A percentile compares a stretch with the other conserved stretches of the same genome.
These are phyloP conservation scores for Eurytoma adleriae DNA, from an alignment of 2,888 invertebrate species.

Conservation along the genomic window DNA sequence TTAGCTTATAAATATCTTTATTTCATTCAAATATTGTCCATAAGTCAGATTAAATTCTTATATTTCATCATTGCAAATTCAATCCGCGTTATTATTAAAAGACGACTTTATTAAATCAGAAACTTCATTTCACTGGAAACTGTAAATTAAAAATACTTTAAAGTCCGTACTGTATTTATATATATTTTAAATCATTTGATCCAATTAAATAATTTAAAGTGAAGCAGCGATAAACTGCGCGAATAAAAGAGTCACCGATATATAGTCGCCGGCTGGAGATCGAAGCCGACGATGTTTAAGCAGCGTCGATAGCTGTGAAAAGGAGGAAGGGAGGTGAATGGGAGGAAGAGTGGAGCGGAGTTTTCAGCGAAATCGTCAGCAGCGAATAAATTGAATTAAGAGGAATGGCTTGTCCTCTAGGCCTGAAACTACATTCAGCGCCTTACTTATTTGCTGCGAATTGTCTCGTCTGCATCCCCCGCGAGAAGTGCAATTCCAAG, in stretches of 20 bases:
- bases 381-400: conserved; percentile 57
- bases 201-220: background rate
- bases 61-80: too few species aligned
- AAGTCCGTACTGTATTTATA: background rate
- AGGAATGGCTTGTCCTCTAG: conserved; percentile 34
- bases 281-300: background rate
- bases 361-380: conserved; percentile 43
- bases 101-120: background rate
- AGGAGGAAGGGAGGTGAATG: background rate
- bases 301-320: conserved; percentile 5
- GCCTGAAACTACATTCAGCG: conserved; percentile 27
- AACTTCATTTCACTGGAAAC: background rate
- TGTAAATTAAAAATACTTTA: background rate
- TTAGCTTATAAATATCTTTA: too few species aligned
- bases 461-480: conserved; percentile 50
- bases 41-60: too few species aligned
- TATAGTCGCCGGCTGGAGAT: background rate
- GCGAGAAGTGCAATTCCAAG: conserved; percentile 30
- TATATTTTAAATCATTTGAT: background rate
- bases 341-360: background rate
- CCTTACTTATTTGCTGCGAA: conserved; percentile 47
- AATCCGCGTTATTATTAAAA: too few species aligned
- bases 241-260: background rate
- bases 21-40: too few species aligned
- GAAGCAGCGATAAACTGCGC: background rate